These are phyloP conservation scores for Frankliniella intonsa DNA, from an alignment of 2,888 invertebrate genomes.

Conservation along the genomic window DNA sequence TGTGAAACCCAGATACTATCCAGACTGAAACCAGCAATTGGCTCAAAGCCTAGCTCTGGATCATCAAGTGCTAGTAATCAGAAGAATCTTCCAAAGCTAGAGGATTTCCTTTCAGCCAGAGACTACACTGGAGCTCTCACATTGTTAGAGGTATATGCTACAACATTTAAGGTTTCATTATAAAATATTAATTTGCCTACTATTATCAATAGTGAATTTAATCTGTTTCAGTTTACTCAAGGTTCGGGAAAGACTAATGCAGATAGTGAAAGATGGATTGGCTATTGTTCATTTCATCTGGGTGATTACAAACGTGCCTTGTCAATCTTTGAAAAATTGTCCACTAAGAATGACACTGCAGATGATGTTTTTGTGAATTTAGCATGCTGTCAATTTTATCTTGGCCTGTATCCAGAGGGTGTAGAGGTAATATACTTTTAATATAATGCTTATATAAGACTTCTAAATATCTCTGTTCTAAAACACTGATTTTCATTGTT, in stretches of 20 bases:
- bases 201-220: constrained; percentile 27
- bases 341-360: constrained; percentile 53
- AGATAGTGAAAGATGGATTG: constrained; percentile 78
- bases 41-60: constrained; percentile 47
- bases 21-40: constrained; percentile 67
- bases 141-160: constrained; percentile 69
- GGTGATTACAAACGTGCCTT: constrained; percentile 86
- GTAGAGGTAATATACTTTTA: constrained; percentile 50
- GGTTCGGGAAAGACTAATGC: constrained; percentile 50
- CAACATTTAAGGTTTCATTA: constrained; percentile 33
- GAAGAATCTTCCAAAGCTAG: constrained; percentile 61
- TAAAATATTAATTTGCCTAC: constrained; percentile 29
- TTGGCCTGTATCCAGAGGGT: constrained; percentile 76
- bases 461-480: background rate
- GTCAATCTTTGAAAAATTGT: constrained; percentile 61
- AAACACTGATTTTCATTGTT: background rate
- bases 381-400: constrained; percentile 92
- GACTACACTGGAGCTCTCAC: constrained; percentile 95
- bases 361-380: constrained; percentile 68
- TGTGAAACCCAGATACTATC: constrained; percentile 65
- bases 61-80: constrained; percentile 36
- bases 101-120: constrained; percentile 80
- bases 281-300: constrained; percentile 92
- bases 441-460: background rate
- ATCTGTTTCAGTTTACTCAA: constrained; percentile 52